Conservation (phyloP, 2,797 vertebrate genomes). For the Chromis chromis region DNA sequence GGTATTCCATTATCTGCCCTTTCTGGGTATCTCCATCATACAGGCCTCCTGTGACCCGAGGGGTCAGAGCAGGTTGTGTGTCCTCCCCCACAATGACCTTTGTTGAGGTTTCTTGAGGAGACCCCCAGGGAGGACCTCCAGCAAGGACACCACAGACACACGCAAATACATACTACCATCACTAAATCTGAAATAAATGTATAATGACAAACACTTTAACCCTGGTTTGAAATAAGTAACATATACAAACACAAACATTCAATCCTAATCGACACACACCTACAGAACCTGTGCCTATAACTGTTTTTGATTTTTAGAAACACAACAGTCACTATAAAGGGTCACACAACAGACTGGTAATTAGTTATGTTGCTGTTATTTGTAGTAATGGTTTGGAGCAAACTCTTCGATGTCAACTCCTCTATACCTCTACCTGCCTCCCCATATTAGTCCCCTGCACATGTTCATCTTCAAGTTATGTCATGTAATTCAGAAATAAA, state of each 20-base stretch:
- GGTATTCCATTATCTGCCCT: constrained; percentile 64
- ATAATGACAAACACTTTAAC: neutral
- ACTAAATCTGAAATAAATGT: neutral
- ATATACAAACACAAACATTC: neutral
- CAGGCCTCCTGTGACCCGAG: constrained; percentile 79
- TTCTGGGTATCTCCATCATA: constrained; percentile 76
- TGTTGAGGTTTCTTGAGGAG: constrained; percentile 53
- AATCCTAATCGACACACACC: neutral
- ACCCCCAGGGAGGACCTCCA: constrained; percentile 43
- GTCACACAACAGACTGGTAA: neutral
- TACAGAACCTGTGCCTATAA: neutral
- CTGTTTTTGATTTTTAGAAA: neutral
- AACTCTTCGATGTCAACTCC: no score
- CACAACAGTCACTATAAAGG: neutral
- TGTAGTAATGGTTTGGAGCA: no score
- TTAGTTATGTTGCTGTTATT: neutral
- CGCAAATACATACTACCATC: neutral
- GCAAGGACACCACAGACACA: constrained; percentile 2
- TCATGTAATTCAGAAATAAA: neutral
- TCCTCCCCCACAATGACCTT: constrained; percentile 72
- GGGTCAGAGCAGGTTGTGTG: constrained; percentile 64
- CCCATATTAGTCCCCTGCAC: neutral
- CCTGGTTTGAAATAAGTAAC: neutral
- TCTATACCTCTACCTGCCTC: neutral
- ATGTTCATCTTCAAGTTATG: neutral